A percentile compares a stretch with the other conserved stretches of the same genome.
Conservation (phyloP, 2,888 invertebrate genomes). For the Calameuta filiformis region DNA sequence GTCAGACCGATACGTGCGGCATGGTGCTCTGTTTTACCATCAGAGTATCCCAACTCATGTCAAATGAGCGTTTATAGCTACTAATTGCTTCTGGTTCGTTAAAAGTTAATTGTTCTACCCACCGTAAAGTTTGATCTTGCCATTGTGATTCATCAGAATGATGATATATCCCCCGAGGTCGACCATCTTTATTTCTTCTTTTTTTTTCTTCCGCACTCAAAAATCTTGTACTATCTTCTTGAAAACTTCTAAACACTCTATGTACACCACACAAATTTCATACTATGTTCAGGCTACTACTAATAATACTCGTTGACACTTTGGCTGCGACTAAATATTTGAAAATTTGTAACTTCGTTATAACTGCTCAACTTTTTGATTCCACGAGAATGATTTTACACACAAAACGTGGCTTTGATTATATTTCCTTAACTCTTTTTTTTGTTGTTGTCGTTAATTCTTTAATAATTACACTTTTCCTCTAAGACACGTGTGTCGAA, state of each 20-base stretch:
- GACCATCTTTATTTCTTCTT: conserved; percentile 70
- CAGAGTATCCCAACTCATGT: background rate
- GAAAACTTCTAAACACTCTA: background rate
- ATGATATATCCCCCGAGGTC: conserved; percentile 96
- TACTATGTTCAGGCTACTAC: background rate
- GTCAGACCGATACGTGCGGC: background rate
- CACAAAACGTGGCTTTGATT: background rate
- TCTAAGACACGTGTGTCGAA: background rate
- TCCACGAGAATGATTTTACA: background rate
- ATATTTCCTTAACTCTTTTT: background rate
- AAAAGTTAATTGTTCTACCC: conserved; percentile 44
- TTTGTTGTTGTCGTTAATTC: background rate
- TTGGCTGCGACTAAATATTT: background rate
- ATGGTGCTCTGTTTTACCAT: background rate
- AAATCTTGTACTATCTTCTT: conserved; percentile 8
- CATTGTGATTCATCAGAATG: conserved; percentile 92
- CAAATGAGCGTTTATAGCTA: background rate
- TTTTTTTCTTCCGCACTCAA: background rate
- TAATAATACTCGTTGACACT: background rate
- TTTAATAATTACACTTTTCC: background rate
- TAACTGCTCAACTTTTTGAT: background rate
- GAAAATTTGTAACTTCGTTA: background rate
- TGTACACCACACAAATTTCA: background rate
- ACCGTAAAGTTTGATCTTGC: conserved; percentile 94
- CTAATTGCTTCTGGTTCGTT: background rate